phyloP scores from a whole-genome alignment of 1,140 invertebrate species.

The Drosophila micromelanica region DNA sequence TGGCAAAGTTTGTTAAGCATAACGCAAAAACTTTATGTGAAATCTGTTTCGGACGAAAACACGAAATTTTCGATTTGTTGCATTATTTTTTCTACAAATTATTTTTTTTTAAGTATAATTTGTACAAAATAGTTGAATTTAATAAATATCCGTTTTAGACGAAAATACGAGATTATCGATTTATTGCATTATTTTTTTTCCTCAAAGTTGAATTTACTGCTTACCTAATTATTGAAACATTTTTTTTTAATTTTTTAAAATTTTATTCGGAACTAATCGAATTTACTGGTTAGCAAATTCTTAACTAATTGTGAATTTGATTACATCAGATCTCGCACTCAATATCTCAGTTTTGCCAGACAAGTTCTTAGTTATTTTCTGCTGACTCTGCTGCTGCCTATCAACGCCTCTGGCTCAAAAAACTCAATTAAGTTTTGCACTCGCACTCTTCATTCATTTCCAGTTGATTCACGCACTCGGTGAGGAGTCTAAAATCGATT shows the following conservation, averaged over 20 bases:
- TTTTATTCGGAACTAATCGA: no score
- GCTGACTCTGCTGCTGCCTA: constrained; percentile 56
- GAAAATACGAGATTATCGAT: no score
- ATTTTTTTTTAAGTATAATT: no score
- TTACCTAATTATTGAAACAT: no score
- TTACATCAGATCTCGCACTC: neutral
- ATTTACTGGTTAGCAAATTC: neutral
- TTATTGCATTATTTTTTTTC: no score
- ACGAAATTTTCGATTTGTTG: no score
- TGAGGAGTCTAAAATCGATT: constrained; percentile 67
- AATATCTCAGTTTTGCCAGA: neutral
- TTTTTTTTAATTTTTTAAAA: no score
- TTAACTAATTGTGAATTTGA: constrained; percentile 2
- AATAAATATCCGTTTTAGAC: no score
- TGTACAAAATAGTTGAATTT: no score
- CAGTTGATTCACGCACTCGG: constrained; percentile 17
- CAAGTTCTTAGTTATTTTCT: constrained; percentile 38
- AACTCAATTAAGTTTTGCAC: constrained; percentile 71
- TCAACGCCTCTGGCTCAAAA: constrained; percentile 33
- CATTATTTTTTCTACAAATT: no score
- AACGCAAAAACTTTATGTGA: constrained; percentile 1
- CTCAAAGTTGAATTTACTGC: no score
- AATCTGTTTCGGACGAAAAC: neutral
- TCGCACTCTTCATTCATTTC: constrained; percentile 28
- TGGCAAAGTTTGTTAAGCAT: neutral